Base-by-base conservation (phyloP, 1,140 invertebrate species). In the Drosophila paulistorum region DNA sequence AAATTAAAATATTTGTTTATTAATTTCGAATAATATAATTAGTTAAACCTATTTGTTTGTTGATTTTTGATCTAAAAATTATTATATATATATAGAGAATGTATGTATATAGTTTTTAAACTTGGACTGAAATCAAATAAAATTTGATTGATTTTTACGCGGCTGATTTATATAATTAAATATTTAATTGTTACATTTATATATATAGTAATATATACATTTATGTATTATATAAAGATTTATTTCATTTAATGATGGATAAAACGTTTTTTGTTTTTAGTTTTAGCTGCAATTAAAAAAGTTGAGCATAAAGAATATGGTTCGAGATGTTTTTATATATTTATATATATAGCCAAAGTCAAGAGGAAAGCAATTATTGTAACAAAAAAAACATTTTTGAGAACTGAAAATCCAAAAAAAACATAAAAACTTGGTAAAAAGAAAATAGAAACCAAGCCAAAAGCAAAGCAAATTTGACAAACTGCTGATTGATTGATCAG, bases 91-190 rank as follows among this genome's bases (percentile, higher is more conserved):
- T 26, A 26, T 26, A 30, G 30, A 30, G 30, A 6, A 77, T 69
- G 45, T 66, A 66, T 58, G 57, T 35, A 35, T 63, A 68, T 65
- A 68, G 57, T 80, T 84, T 81, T 55, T 20, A 81, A 89, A 89
- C 84, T 87, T 87, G 84, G 84, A 84, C 84, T 87, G 84, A 89
- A 89, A 89, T 89, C 84, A 89, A 89, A 89, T 89, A 84, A 84
- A 51, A 89, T 87, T 84, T 83, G 55, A 74, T 45, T 51, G 20
- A 51, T 51, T 76, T 86, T 77, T 83, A 79, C 83, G 73, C 79
- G 81, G 73, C 72, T 60, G 72, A 74, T 42, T 68, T 75, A 59
- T 75, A 39, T 37, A 41, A 75, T 75, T 68, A 75, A 65, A 58
- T 48, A 33, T 67, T 63, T 68, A 65, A 68, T 76, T 76, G 69